These are phyloP conservation scores for Gortyna flavago DNA, from an alignment of 2,888 invertebrate genomes.

Conservation along the genomic window DNA sequence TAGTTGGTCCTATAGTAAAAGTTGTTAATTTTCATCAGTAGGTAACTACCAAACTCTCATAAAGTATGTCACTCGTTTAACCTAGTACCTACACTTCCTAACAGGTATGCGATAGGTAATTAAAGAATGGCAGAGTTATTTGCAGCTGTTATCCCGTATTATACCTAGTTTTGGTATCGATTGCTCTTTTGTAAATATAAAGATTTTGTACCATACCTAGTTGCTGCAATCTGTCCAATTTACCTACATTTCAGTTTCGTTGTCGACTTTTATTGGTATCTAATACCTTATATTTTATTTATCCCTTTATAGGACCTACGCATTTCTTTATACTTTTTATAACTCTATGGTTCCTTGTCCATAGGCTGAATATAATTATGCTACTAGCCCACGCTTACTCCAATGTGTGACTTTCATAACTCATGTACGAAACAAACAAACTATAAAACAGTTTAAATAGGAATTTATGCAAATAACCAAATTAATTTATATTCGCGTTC, in stretches of 20 bases:
- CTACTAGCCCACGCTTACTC: conserved; percentile 13
- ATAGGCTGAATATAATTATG: conserved; percentile 37
- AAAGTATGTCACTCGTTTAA: background rate
- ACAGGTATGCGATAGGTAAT: background rate
- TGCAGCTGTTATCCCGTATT: background rate
- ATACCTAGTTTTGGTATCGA: background rate
- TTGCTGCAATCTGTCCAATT: background rate
- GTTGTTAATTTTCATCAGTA: background rate
- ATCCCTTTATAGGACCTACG: background rate
- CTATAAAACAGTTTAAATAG: conserved; percentile 78
- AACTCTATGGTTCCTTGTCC: background rate
- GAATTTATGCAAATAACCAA: conserved; percentile 83
- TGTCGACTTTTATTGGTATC: background rate
- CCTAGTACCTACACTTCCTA: background rate
- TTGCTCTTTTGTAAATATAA: background rate
- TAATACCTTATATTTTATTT: background rate
- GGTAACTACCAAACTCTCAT: background rate
- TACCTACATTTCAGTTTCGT: background rate
- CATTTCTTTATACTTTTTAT: conserved; percentile 1
- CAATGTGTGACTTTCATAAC: conserved; percentile 64
- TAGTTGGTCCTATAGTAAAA: background rate
- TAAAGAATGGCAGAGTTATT: background rate
- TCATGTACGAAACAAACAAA: conserved; percentile 73
- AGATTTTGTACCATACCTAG: background rate
- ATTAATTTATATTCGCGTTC: conserved; percentile 80